A percentile compares a stretch with the other conserved stretches of the same genome.
These are phyloP conservation scores for Cactoblastis cactorum DNA, from an alignment of 2,888 invertebrate species.

Conservation along the genomic window DNA sequence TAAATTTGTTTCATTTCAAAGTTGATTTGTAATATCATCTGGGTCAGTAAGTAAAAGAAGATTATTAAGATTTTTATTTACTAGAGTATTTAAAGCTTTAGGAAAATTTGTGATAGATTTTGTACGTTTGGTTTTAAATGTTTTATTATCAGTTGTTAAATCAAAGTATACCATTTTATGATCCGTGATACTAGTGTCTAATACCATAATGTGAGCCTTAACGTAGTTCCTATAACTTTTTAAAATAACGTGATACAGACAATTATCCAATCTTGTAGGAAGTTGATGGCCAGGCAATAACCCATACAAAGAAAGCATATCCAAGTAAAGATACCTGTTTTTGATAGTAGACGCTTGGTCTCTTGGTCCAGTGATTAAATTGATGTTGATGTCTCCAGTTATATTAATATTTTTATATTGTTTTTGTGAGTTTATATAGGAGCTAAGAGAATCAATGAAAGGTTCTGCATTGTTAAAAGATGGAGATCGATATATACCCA, in stretches of 20 bases:
- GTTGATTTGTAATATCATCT: neutral
- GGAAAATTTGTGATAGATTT: neutral
- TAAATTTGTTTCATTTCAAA: too few species aligned
- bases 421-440: neutral
- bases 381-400: constrained; percentile 8
- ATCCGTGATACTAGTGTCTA: neutral
- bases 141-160: neutral
- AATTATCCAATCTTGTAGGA: constrained; percentile 6
- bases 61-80: neutral
- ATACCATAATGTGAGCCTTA: neutral
- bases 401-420: constrained; percentile 5
- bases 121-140: neutral
- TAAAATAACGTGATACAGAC: constrained; percentile 8
- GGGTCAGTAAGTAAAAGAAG: neutral
- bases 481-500: neutral
- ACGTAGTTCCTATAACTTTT: neutral
- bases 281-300: neutral
- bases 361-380: neutral
- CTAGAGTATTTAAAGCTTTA: neutral
- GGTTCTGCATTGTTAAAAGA: neutral
- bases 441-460: neutral
- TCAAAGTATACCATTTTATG: neutral
- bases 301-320: neutral
- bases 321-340: neutral
- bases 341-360: neutral